A percentile compares a stretch with the other conserved stretches of the same genome.
phyloP scores from a whole-genome alignment of 2,888 invertebrate genomes.

The Linyphia triangularis region DNA sequence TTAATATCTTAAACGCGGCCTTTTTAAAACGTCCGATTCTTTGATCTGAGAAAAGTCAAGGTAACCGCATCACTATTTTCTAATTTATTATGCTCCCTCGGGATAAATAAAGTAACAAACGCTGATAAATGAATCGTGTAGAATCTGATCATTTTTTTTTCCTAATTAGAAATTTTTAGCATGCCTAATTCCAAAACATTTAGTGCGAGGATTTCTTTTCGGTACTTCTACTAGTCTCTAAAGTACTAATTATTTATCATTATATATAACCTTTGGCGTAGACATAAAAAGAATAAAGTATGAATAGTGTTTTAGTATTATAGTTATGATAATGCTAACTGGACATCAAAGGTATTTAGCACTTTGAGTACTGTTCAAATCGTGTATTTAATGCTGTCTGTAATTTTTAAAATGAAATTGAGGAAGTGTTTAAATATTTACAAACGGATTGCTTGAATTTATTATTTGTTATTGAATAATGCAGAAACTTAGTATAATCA shows the following conservation, averaged over 20 bases:
- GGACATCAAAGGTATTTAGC: too few relatives aligned
- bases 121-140: constrained; percentile 56
- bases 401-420: too few relatives aligned
- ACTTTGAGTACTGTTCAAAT: too few relatives aligned
- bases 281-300: constrained; percentile 42
- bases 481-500: too few relatives aligned
- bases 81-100: constrained; percentile 47
- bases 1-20: not conserved
- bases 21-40: too few relatives aligned
- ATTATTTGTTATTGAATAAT: too few relatives aligned
- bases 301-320: constrained; percentile 1
- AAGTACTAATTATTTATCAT: constrained; percentile 46
- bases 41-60: too few relatives aligned
- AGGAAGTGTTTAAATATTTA: too few relatives aligned
- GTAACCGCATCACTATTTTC: not conserved
- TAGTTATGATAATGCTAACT: too few relatives aligned
- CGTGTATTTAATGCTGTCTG: too few relatives aligned
- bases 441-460: too few relatives aligned
- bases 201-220: constrained; percentile 8
- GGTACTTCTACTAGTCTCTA: not conserved
- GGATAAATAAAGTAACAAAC: constrained; percentile 48
- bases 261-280: constrained; percentile 49
- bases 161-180: constrained; percentile 22
- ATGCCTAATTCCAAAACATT: constrained; percentile 45
- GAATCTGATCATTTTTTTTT: constrained; percentile 57